Evolutionary conservation across 2,113 vertebrate species (phyloP), one percentile per base, ranked within the genome.

Genomic region (Malurus cyaneus): DNA sequence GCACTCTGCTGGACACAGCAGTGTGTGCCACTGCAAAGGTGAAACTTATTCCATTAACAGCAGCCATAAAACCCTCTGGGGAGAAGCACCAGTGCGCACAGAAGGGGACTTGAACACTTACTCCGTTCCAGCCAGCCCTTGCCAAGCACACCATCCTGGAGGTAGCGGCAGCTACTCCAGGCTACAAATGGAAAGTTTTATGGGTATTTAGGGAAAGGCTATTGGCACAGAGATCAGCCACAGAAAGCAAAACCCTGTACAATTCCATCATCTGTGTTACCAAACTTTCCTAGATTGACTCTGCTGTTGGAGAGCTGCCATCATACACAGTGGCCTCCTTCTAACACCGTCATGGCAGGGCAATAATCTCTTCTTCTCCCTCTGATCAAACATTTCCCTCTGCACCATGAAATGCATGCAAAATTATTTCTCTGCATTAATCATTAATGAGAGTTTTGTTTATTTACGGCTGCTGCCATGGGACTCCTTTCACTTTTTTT

Each of bases 131-230:
- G 54, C 42, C 62, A 50, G 74, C 19, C 50, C 29, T 61, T 88
- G 79, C 86, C 79, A 96, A 90, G 59, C 1, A 3, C 53, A 50
- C 87, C 69, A 74, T 93, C 69, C 69, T 67, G 89, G 69, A 87
- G 52, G 50, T 34, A 81, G 64, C 14, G 3, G 44, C 78, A 95
- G 77, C 69, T 73, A 90, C 60, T 72, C 73, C 60, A 80, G 57
- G 71, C 82, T 90, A 92, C 89, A 92, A 93, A 91, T 80, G 86
- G 80, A 95, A 97, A 94, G 57, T 92, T 92, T 96, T 89, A 95
- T 85, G 84, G 57, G 66, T 91, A 82, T 93, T 94, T 85, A 93
- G 81, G 81, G 93, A 92, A 93, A 84, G 25, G 79, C 76, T 94
- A 56, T 18, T 93, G 92, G 93, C 95, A 93, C 69, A 44, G 72